Evolutionary conservation across 2,797 vertebrate species (phyloP), one percentile per base, ranked within the genome.

Genomic region (Acomys russatus): DNA sequence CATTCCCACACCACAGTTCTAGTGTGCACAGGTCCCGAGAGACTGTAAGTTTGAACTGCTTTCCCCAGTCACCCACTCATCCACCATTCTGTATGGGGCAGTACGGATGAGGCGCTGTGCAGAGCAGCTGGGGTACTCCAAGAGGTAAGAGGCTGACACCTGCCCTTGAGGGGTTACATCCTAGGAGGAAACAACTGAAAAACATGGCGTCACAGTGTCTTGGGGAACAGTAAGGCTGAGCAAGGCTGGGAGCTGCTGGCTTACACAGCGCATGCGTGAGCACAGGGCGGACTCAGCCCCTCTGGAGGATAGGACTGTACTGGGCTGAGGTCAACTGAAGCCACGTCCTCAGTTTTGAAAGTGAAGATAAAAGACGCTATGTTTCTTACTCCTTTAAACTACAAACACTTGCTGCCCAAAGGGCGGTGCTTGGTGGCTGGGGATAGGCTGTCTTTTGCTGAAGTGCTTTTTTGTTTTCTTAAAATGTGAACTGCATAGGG

Each of bases 121-220:
- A 12, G 1, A 56, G 74, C 12, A 12, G 51, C 38, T 49, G 35
- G n/a, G 80, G 30, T 4, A 25, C n/a, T 25, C 90, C 17, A 9
- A 35, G 17, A 28, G 80, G 25, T 2, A 20, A 56, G 54, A 44
- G 12, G 76, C 1, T 9, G 49, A n/a, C 7, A 18, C 20, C 25
- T 38, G 54, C 5, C 20, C 83, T 30, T 0, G 9, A 77, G 49
- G 38, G 15, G 0, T 1, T 8, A 56, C 20, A 12, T 30, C 28
- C 44, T 0, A n/a, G 25, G 11, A 68, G 35, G 54, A 74, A 79
- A 73, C 4, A 44, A 30, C 35, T 44, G 35, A 88, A 49, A 77
- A 9, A 9, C 1, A 44, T 17, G 20, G 44, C 0, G 20, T 33
- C 25, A 1, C 5, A 33, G 59, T 15, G 61, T 44, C n/a, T 8